Evolutionary conservation across 2,113 vertebrate genomes (phyloP), one percentile per base, ranked within the genome.

Genomic region (Origma solitaria): DNA sequence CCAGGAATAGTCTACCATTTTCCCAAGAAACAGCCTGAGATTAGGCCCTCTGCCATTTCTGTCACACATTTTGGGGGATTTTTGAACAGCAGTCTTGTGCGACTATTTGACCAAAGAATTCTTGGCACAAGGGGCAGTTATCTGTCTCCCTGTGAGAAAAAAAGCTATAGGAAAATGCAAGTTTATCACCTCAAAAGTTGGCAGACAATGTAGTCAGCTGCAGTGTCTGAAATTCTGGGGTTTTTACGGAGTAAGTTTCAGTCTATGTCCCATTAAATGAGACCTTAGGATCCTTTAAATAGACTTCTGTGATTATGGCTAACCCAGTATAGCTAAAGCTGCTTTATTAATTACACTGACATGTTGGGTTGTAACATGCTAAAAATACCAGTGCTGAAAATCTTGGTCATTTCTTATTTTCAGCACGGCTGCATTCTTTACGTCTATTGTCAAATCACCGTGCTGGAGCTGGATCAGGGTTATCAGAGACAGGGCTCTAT

Each of bases 321-420:
- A 90, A 89, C 73, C 70, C 47, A 77, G 35, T 58, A 54, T 40
- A 88, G 69, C 89, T 92, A 80, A 82, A 85, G 61, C 78, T 95
- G 72, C 78, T 91, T 94, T 94, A 91, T 85, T 96, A 94, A 95
- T 96, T 96, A 92, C 81, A 90, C 51, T 42, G 82, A 61, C 64
- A 23, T 27, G 40, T 70, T 84, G 80, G 22, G 44, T 85, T 72
- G 58, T 91, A 92, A 87, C 66, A 12, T 7, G 42, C 91, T 95
- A 95, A 96, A 96, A 95, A 95, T 95, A 96, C 19, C 78, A 62
- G 70, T 20, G 28, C 53, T 79, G 78, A 79, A 92, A 84, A 92
- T 91, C 84, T 90, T 38, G 57, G 83, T 84, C 45, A 35, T 80
- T 60, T 91, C 86, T 86, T 86, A 75, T 75, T 95, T 92, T 78